Conservation (phyloP, 2,797 vertebrate genomes). For the Babyrousa celebensis region DNA sequence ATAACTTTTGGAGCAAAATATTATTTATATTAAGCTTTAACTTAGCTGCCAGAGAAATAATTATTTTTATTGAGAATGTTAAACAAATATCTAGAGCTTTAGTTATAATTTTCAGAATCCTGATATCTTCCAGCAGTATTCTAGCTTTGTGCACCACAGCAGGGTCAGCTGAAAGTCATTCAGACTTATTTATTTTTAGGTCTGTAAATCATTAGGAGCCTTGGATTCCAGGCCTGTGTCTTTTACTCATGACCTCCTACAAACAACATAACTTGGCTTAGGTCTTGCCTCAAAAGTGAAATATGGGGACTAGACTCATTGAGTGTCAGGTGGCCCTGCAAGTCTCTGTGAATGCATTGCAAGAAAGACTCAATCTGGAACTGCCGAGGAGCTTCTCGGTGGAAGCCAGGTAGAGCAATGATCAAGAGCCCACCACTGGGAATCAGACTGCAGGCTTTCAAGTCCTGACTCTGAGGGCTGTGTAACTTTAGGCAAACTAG, state of each 20-base stretch:
- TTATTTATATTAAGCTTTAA: constrained; percentile 45
- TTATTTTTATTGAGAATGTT: not conserved
- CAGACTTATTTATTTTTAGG: not conserved
- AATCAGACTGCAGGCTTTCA: not conserved
- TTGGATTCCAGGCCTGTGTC: not conserved
- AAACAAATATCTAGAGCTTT: not conserved
- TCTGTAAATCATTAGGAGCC: not conserved
- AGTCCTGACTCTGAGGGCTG: not conserved
- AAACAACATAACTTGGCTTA: not conserved
- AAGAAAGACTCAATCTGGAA: not conserved
- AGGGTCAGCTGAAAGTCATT: not conserved
- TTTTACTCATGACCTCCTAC: not conserved
- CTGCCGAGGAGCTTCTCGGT: not conserved
- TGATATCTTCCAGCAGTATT: not conserved
- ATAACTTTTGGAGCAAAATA: not conserved
- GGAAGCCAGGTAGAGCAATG: not conserved
- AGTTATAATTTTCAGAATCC: not conserved
- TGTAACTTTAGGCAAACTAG: not conserved
- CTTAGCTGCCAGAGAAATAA: not conserved
- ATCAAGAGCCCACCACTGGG: not conserved
- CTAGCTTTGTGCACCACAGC: not conserved
- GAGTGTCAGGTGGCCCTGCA: not conserved
- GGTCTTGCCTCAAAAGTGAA: not conserved
- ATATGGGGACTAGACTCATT: not conserved
- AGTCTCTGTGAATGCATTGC: not conserved